Base-by-base conservation (phyloP, 2,113 vertebrate species). In the Bungarus multicinctus region DNA sequence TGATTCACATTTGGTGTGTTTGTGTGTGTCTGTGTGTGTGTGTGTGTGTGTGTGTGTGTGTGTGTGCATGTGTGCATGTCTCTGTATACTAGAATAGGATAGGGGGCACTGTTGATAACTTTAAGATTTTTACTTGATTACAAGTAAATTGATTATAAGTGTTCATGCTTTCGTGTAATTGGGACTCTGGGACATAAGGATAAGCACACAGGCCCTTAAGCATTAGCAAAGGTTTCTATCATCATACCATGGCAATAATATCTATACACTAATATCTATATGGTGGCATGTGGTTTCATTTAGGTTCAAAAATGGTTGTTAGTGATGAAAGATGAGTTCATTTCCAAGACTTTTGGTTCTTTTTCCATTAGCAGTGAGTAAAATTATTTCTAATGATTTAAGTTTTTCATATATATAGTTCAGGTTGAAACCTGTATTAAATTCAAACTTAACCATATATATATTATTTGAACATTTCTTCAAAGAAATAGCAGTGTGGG, bases 401-500 rank as follows among this genome's bases (percentile, higher is more conserved):
- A 90, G 7, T 34, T 11, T 34, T 90, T 34, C 25, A 10, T 9
- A 58, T 58, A 54, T 54, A 52, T 69, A 69, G 6, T 7, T 52
- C 30, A 74, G 47, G 60, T 53, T 90, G 30, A 52, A 90, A 52
- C 45, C 4, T 90, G 16, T 23, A 27, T 25, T 90, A 50, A 81
- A 54, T 52, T n/a, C 50, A 39, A 53, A 47, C 50, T 54, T 91
- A 53, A 91, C 50, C 5, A 25, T 39, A 22, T 3, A 27, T 23
- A 64, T 91, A 50, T 50, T 34, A 87, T 87, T 50, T 60, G 55
- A 87, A 58, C 55, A 34, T 60, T 16, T 10, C 43, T 45, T 50
- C 43, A 87, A 87, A 91, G 55, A 87, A 91, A 58, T 47, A 87
- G 53, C 85, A 50, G 45, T 87, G 85, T 23, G 69, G 95, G 95